Evolutionary conservation across 2,888 invertebrate species (phyloP).

Genomic region (Tachina fera): DNA sequence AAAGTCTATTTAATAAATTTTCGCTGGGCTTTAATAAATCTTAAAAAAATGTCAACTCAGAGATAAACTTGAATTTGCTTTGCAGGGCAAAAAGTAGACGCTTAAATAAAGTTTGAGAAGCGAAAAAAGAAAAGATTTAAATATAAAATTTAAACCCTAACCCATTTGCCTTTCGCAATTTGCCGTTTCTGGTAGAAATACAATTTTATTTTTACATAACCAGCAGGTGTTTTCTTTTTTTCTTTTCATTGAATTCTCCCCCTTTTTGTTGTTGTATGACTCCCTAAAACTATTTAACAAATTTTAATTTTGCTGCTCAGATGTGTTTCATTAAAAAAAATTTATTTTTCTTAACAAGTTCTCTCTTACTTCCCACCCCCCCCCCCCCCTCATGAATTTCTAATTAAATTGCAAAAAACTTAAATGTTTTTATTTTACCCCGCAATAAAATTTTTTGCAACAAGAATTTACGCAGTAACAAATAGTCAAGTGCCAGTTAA

Average conservation of each 20-base stretch:
- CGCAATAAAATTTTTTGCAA: neutral
- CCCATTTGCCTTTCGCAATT: neutral
- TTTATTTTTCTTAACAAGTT: neutral
- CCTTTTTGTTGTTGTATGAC: too few species aligned
- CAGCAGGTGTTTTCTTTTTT: neutral
- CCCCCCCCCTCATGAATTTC: constrained; percentile 36
- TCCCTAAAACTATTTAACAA: too few species aligned
- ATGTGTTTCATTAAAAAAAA: neutral
- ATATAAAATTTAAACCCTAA: neutral
- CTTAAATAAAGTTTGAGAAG: too few species aligned
- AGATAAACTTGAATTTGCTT: neutral
- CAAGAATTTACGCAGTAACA: neutral
- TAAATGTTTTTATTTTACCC: constrained; percentile 27
- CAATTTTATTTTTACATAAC: neutral
- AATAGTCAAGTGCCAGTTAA: constrained; percentile 29
- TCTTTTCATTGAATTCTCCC: too few species aligned
- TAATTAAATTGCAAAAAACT: constrained; percentile 47
- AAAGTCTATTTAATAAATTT: neutral
- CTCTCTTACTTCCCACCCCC: neutral
- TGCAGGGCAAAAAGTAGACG: too few species aligned
- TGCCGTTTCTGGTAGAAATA: too few species aligned
- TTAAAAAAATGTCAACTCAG: neutral
- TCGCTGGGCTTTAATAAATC: neutral
- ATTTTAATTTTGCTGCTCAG: neutral
- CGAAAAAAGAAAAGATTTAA: too few species aligned